Conservation (phyloP, 2,113 vertebrate species). For the Dendrocopos noguchii region DNA sequence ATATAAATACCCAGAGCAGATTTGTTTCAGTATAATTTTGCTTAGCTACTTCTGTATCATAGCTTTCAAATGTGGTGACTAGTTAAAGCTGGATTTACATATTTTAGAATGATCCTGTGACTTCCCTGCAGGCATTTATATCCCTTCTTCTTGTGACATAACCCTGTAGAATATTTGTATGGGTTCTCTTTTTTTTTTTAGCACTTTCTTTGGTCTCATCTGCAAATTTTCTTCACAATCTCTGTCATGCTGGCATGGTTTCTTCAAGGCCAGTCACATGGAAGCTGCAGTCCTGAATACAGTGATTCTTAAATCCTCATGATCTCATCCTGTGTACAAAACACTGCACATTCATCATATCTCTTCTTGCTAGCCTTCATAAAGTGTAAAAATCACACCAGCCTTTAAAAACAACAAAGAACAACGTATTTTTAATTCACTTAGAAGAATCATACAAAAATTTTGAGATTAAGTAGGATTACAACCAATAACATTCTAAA, state of each 20-base stretch:
- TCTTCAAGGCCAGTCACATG: not conserved
- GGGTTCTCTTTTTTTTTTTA: not conserved
- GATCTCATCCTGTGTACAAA: not conserved
- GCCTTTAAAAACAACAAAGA: not conserved
- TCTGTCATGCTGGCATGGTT: not conserved
- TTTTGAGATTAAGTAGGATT: not conserved
- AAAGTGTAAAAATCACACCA: not conserved
- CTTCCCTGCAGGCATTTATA: not conserved
- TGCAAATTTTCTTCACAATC: not conserved
- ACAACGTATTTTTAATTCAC: not conserved
- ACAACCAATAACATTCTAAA: not conserved
- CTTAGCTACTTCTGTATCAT: not conserved
- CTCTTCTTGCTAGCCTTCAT: not conserved
- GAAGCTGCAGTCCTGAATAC: not conserved
- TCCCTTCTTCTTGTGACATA: not conserved
- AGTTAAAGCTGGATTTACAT: not conserved
- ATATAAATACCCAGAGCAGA: not conserved
- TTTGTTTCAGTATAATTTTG: not conserved
- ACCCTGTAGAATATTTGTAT: not conserved
- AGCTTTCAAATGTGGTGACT: not conserved
- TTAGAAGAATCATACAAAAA: not conserved
- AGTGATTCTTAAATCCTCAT: not conserved
- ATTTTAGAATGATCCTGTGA: not conserved
- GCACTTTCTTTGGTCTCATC: not conserved
- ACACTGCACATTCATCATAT: rapidly evolving